Percentiles rank a stretch among this genome's conserved stretches.
These are phyloP conservation scores for Drosophila varians DNA, from an alignment of 1,140 invertebrate genomes.

Conservation along the genomic window DNA sequence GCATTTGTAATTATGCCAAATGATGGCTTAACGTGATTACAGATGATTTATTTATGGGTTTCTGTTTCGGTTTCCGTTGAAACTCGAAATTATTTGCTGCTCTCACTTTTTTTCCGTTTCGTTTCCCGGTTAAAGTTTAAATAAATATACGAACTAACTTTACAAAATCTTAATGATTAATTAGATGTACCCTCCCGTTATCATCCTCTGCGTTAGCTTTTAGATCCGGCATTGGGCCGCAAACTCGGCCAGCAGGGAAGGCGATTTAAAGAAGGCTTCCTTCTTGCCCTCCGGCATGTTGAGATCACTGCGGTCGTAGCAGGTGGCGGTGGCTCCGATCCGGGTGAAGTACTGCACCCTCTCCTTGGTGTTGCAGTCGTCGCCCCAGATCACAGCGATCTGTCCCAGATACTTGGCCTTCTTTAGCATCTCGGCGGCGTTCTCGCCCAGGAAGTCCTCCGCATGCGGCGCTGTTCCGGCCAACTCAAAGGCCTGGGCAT, in stretches of 20 bases:
- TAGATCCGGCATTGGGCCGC: slow-evolving; percentile 68
- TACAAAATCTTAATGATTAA: slow-evolving; percentile 31
- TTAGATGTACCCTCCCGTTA: slow-evolving; percentile 51
- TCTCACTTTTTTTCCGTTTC: slow-evolving; percentile 33
- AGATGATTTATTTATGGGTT: slow-evolving; percentile 27
- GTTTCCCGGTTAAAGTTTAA: slow-evolving; percentile 18
- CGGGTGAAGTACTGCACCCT: slow-evolving; percentile 93
- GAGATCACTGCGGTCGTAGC: slow-evolving; percentile 94
- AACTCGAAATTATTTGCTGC: slow-evolving; percentile 30
- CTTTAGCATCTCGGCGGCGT: slow-evolving; percentile 88
- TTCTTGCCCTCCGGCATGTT: slow-evolving; percentile 65
- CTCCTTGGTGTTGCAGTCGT: slow-evolving; percentile 94
- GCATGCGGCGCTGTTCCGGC: slow-evolving; percentile 95
- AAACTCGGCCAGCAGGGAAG: slow-evolving; percentile 65
- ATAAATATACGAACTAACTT: slow-evolving; percentile 41
- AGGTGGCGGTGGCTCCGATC: slow-evolving; percentile 94
- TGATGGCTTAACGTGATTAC: slow-evolving; percentile 25
- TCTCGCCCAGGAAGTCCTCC: slow-evolving; percentile 93
- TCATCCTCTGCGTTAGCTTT: not conserved
- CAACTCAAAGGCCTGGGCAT: slow-evolving; percentile 91
- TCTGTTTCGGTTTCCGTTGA: slow-evolving; percentile 33
- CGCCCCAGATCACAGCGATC: slow-evolving; percentile 97
- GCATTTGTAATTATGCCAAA: slow-evolving; percentile 48
- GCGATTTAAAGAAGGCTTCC: slow-evolving; percentile 74
- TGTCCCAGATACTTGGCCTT: slow-evolving; percentile 90